phyloP scores from a whole-genome alignment of 2,113 vertebrate species.

The Telmatochromis sp. region DNA sequence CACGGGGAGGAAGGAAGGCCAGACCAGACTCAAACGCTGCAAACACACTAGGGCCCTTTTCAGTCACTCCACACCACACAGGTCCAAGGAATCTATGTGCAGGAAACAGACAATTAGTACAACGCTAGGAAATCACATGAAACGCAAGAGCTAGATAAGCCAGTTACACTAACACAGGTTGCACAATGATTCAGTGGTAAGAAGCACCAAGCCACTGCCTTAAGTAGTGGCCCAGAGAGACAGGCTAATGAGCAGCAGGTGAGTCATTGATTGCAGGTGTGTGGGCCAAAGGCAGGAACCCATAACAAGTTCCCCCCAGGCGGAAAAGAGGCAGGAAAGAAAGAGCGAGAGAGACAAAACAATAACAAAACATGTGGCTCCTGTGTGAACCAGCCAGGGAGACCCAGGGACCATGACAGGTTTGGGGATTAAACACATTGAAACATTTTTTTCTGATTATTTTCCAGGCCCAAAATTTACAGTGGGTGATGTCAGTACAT shows the following conservation, averaged over 20 bases:
- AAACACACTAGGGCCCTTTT: neutral
- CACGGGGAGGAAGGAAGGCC: neutral
- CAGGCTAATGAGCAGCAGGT: neutral
- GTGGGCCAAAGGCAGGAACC: neutral
- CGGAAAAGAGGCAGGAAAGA: neutral
- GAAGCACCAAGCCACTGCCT: neutral
- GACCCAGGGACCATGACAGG: neutral
- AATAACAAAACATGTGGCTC: neutral
- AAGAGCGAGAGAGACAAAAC: neutral
- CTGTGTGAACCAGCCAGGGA: neutral
- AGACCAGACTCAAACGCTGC: neutral
- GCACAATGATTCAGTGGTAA: neutral
- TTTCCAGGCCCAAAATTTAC: neutral
- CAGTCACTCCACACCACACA: neutral
- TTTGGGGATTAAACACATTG: neutral
- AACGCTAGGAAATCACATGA: neutral
- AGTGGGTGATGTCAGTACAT: neutral
- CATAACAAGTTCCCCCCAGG: neutral
- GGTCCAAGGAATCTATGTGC: neutral
- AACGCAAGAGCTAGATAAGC: accelerated
- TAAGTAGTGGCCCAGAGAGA: accelerated
- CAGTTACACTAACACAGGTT: neutral
- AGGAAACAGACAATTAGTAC: neutral
- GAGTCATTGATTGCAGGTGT: neutral
- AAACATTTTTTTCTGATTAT: neutral